Evolutionary conservation across 2,113 vertebrate genomes (phyloP).

Genomic region (Meriones unguiculatus): DNA sequence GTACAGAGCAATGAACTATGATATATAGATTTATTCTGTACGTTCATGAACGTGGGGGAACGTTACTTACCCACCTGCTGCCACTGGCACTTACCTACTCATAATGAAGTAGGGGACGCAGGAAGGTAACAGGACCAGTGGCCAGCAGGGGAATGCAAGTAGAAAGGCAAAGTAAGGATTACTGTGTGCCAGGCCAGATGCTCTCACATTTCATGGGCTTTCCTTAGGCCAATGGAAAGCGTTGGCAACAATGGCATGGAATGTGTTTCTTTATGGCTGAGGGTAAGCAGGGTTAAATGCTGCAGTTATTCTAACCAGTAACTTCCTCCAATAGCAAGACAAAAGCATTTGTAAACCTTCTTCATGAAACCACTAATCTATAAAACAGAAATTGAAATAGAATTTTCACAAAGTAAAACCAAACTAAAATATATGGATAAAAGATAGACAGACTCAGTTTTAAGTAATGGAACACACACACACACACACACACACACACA

Average conservation of each 20-base stretch:
- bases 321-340: constrained; percentile 32
- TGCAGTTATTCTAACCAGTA: constrained; percentile 16
- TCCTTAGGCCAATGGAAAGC: constrained; percentile 8
- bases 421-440: constrained; percentile 48
- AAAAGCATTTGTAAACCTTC: constrained; percentile 56
- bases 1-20: constrained; percentile 66
- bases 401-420: constrained; percentile 48
- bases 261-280: constrained; percentile 5
- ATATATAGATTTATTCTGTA: constrained; percentile 70
- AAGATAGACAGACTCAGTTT: constrained; percentile 48
- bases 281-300: background rate
- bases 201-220: constrained; percentile 51
- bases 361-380: background rate
- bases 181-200: constrained; percentile 43
- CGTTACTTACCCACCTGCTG: constrained; percentile 76
- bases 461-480: background rate
- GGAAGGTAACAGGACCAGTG: constrained; percentile 79
- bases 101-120: constrained; percentile 73
- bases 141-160: constrained; percentile 77
- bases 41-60: constrained; percentile 65
- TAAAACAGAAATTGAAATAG: constrained; percentile 22
- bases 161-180: constrained; percentile 75
- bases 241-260: constrained; percentile 13
- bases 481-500: too few relatives aligned
- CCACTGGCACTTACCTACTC: constrained; percentile 82